Percentiles rank a stretch among this genome's conserved stretches.
These are phyloP conservation scores for Heterocephalus glaber DNA, from an alignment of 2,113 vertebrate species.

Conservation along the genomic window DNA sequence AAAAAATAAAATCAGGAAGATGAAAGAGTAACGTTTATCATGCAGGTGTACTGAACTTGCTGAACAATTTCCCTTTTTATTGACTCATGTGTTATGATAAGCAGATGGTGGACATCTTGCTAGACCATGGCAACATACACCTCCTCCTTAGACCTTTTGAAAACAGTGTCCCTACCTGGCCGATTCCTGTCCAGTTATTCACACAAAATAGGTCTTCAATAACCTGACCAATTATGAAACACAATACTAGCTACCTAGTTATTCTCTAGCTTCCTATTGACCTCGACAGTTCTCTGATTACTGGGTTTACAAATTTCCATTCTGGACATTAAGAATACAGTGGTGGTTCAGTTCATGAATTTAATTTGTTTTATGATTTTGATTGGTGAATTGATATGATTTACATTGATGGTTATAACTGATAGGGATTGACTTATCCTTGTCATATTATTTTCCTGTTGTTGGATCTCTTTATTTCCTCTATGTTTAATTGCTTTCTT, in stretches of 20 bases:
- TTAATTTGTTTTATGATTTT: neutral
- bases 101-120: neutral
- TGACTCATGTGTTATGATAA: neutral
- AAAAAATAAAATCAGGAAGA: slow-evolving; percentile 49
- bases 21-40: slow-evolving; percentile 40
- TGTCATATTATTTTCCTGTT: neutral
- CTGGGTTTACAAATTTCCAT: neutral
- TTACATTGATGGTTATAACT: neutral
- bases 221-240: slow-evolving; percentile 19
- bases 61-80: neutral
- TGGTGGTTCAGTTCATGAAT: neutral
- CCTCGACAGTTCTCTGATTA: slow-evolving; percentile 41
- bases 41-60: neutral
- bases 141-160: neutral
- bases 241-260: neutral
- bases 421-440: neutral
- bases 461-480: neutral
- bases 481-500: neutral
- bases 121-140: neutral
- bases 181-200: neutral
- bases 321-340: neutral
- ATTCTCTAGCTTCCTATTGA: slow-evolving; percentile 39
- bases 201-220: slow-evolving; percentile 41
- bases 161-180: neutral
- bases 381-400: neutral